phyloP scores from a whole-genome alignment of 2,113 vertebrate genomes.

The Mungos mungo region DNA sequence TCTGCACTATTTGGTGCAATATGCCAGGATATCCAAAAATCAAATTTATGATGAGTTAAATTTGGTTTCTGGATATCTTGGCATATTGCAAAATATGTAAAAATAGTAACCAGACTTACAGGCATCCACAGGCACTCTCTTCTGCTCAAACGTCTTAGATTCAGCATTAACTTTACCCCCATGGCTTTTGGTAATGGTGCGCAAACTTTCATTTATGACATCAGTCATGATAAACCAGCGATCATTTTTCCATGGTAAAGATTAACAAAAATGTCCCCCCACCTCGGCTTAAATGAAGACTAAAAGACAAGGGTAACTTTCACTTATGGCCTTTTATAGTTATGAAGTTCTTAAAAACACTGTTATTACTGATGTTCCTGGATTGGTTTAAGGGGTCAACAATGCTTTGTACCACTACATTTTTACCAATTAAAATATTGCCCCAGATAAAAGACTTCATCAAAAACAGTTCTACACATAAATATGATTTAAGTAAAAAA shows the following conservation, averaged over 20 bases:
- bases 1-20: background rate
- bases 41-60: background rate
- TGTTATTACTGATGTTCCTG: background rate
- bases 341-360: background rate
- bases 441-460: background rate
- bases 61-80: too few species aligned
- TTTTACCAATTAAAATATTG: slow-evolving; percentile 16
- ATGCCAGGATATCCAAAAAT: background rate
- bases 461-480: background rate
- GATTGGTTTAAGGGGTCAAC: background rate
- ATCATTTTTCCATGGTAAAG: slow-evolving; percentile 6
- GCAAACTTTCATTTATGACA: background rate
- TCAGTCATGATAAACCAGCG: background rate
- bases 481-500: background rate
- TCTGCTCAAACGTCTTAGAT: background rate
- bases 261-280: background rate
- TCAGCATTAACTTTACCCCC: background rate
- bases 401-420: background rate
- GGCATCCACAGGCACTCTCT: background rate
- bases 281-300: background rate
- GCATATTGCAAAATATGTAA: background rate
- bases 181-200: background rate
- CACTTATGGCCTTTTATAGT: background rate
- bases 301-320: slow-evolving; percentile 21
- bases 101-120: background rate